A percentile compares a stretch with the other conserved stretches of the same genome.
These are phyloP conservation scores for Cosmopolites sordidus DNA, from an alignment of 2,888 invertebrate genomes.

Conservation along the genomic window DNA sequence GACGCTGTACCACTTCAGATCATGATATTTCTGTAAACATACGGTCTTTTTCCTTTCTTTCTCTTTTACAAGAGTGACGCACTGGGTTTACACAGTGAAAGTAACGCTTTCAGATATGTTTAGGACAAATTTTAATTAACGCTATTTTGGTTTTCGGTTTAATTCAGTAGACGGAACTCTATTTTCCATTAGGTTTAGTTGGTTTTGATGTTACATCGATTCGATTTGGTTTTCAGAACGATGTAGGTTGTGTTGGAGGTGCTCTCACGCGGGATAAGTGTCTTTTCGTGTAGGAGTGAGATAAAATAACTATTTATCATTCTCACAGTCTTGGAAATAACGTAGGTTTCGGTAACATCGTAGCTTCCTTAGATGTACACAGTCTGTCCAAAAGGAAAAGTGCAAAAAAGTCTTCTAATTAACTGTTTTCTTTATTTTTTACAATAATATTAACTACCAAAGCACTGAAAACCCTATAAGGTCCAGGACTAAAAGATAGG, in stretches of 20 bases:
- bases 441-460: no score
- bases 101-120: not conserved
- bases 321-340: not conserved
- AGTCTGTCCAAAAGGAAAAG: no score
- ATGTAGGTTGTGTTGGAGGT: no score
- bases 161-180: no score
- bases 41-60: not conserved
- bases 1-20: not conserved
- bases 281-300: not conserved
- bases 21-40: not conserved
- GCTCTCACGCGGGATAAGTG: not conserved
- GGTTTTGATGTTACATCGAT: no score
- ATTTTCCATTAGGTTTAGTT: no score
- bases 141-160: not conserved
- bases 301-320: not conserved
- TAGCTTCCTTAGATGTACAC: no score
- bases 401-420: no score
- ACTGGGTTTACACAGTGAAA: not conserved
- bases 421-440: no score
- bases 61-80: not conserved
- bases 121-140: not conserved
- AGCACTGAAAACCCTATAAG: no score
- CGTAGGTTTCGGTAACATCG: no score
- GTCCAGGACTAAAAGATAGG: no score
- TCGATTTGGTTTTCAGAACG: not conserved